Conservation (phyloP, 2,888 invertebrate genomes). For the Pardosa pseudoannulata region DNA sequence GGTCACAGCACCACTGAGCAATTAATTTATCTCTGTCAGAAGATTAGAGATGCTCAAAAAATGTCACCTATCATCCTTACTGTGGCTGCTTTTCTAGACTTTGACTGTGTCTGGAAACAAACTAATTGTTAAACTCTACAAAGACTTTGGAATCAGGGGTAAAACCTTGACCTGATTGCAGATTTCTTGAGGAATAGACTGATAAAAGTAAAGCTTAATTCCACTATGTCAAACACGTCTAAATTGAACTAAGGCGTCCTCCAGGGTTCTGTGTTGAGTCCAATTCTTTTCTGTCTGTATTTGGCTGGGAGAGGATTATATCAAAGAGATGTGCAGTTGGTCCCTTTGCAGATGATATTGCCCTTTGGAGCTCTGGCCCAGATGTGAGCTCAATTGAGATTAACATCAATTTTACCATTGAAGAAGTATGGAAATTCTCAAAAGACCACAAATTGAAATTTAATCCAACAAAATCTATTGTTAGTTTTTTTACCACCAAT, state of each 20-base stretch:
- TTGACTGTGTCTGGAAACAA: constrained; percentile 14
- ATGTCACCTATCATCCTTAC: not conserved
- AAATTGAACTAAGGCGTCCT: not conserved
- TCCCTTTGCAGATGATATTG: constrained; percentile 13
- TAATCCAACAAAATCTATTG: not conserved
- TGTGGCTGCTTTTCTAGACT: not conserved
- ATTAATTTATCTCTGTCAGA: constrained; percentile 15
- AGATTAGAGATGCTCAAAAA: constrained; percentile 1
- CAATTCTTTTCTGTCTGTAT: not conserved
- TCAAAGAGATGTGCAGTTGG: not conserved
- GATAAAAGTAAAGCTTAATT: not conserved
- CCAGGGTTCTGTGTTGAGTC: constrained; percentile 13
- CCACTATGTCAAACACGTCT: not conserved
- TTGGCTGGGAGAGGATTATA: not conserved
- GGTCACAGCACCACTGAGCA: constrained; percentile 19
- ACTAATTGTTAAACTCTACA: constrained; percentile 16
- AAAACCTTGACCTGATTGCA: constrained; percentile 7
- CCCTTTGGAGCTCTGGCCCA: not conserved
- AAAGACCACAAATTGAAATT: not conserved
- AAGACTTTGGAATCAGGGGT: not conserved
- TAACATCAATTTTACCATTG: not conserved
- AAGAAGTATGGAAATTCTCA: not conserved
- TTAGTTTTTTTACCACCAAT: not conserved
- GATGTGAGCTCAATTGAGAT: not conserved
- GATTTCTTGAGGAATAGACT: not conserved